Conservation (phyloP, 2,113 vertebrate species). For the Indicator indicator region DNA sequence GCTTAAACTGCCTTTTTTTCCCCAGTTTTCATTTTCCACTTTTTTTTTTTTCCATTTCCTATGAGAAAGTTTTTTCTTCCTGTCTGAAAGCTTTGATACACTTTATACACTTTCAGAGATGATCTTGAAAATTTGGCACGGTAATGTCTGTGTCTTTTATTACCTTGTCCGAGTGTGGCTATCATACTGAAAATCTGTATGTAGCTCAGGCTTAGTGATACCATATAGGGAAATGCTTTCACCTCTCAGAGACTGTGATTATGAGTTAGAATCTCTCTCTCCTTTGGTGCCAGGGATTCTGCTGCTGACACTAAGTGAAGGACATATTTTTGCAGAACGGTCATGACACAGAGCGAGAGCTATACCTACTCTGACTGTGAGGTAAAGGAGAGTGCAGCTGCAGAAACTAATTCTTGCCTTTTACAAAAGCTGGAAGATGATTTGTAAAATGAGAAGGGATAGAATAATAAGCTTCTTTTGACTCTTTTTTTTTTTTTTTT, state of each 20-base stretch:
- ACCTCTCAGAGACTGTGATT: neutral
- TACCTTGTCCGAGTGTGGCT: neutral
- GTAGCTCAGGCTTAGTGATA: neutral
- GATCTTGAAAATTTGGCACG: neutral
- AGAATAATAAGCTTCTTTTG: neutral
- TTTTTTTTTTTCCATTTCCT: neutral
- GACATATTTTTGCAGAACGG: neutral
- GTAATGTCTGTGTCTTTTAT: neutral
- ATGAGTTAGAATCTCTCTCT: neutral
- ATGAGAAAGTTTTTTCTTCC: neutral
- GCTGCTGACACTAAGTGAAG: neutral
- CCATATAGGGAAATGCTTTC: neutral
- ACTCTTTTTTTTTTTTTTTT: neutral
- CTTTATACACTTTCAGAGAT: neutral
- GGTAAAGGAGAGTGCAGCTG: neutral
- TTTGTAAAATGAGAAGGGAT: neutral
- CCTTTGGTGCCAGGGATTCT: neutral
- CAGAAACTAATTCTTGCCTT: neutral
- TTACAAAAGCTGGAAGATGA: neutral
- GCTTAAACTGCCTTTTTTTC: neutral
- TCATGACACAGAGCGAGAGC: neutral
- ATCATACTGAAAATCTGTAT: neutral
- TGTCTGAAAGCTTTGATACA: neutral
- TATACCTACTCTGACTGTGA: neutral
- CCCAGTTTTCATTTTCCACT: neutral